Percentiles rank a stretch among this genome's conserved stretches.
Conservation (phyloP, 2,113 vertebrate species). For the Apeltes quadracus region DNA sequence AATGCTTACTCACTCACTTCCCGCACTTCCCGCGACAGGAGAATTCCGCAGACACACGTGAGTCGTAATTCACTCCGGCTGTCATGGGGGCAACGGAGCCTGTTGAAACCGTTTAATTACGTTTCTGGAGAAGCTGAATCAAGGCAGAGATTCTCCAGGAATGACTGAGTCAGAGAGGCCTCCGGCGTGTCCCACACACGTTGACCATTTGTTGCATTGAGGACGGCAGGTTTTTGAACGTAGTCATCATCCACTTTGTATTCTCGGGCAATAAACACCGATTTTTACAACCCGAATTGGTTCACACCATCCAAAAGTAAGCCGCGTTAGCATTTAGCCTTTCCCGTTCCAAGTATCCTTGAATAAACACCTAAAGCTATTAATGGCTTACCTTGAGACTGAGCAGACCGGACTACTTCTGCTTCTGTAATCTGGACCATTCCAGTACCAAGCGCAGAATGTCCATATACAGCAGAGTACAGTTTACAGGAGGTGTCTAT, state of each 20-base stretch:
- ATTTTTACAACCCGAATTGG: neutral
- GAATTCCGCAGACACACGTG: no score
- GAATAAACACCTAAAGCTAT: neutral
- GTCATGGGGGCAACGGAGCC: neutral
- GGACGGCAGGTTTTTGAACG: neutral
- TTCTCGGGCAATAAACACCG: neutral
- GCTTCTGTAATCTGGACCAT: neutral
- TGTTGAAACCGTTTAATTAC: neutral
- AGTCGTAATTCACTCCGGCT: no score
- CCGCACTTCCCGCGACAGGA: no score
- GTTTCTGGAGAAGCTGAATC: neutral
- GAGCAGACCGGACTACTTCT: neutral
- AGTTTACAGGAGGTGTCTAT: neutral
- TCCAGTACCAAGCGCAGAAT: neutral
- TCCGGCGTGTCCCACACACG: neutral
- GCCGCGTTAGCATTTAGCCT: neutral
- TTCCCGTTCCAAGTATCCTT: neutral
- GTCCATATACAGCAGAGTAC: neutral
- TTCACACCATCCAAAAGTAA: neutral
- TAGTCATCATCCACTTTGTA: neutral
- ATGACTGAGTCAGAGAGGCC: neutral
- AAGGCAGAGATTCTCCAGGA: neutral
- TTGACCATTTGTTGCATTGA: neutral
- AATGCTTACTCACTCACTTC: no score
- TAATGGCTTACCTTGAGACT: neutral